Evolutionary conservation across 2,797 vertebrate species (phyloP).

Genomic region (Hipposideros larvatus): DNA sequence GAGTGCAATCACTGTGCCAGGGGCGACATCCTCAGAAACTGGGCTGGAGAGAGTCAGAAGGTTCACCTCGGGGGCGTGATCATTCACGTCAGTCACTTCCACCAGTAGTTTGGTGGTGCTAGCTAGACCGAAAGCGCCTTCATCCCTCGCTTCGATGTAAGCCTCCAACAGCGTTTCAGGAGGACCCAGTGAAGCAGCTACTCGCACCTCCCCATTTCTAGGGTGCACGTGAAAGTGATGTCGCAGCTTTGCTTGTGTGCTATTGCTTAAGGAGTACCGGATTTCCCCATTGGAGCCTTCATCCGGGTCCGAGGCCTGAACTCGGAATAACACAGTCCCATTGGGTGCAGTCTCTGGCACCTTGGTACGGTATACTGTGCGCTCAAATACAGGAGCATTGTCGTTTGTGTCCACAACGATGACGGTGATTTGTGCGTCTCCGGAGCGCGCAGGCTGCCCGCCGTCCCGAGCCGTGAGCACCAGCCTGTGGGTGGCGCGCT

Average conservation of each 20-base stretch:
- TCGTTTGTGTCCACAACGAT: slow-evolving; percentile 90
- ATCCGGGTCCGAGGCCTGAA: slow-evolving; percentile 89
- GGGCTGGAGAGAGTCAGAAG: slow-evolving; percentile 87
- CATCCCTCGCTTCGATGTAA: slow-evolving; percentile 88
- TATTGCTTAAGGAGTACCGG: slow-evolving; percentile 88
- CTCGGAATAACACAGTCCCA: slow-evolving; percentile 86
- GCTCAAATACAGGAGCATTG: slow-evolving; percentile 89
- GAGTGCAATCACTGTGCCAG: slow-evolving; percentile 89
- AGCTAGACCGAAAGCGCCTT: slow-evolving; percentile 86
- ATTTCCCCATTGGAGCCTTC: slow-evolving; percentile 90
- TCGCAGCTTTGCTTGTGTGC: slow-evolving; percentile 83
- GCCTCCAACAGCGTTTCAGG: slow-evolving; percentile 87
- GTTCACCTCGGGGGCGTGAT: slow-evolving; percentile 89
- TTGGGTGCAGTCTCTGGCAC: slow-evolving; percentile 88
- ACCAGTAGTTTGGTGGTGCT: slow-evolving; percentile 89
- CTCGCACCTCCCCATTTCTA: slow-evolving; percentile 88
- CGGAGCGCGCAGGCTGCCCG: slow-evolving; percentile 86
- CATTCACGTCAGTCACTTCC: slow-evolving; percentile 89
- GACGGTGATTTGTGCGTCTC: slow-evolving; percentile 84
- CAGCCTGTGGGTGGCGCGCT: slow-evolving; percentile 85
- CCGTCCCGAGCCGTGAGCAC: slow-evolving; percentile 88
- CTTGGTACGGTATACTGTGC: slow-evolving; percentile 86
- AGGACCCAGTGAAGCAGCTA: slow-evolving; percentile 84
- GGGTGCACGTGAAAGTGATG: slow-evolving; percentile 88
- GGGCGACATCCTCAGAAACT: slow-evolving; percentile 86